A percentile compares a stretch with the other conserved stretches of the same genome.
Conservation (phyloP, 2,888 invertebrate species). For the Lasioglossum morio region DNA sequence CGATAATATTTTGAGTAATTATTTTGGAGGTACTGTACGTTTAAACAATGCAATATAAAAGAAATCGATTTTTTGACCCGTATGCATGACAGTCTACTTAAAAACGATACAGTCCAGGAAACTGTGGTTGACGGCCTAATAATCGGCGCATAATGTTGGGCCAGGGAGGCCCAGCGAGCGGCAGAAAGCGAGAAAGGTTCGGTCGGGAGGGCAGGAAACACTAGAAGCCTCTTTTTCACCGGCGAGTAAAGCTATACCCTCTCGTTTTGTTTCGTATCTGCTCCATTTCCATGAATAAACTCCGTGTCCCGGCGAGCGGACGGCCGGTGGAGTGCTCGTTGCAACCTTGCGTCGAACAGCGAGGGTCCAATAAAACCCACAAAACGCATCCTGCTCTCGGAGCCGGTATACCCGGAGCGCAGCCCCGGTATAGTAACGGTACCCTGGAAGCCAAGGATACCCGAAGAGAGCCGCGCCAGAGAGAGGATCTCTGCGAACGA, state of each 20-base stretch:
- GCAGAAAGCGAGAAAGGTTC: conserved; percentile 16
- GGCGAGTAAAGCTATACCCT: conserved; percentile 54
- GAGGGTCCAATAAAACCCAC: conserved; percentile 59
- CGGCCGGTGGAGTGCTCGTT: conserved; percentile 27
- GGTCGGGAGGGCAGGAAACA: conserved; percentile 30
- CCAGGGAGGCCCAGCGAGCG: not conserved
- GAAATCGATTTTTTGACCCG: not conserved
- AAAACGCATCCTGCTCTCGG: conserved; percentile 49
- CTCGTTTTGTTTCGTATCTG: conserved; percentile 64
- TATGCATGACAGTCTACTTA: not conserved
- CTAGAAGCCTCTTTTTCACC: conserved; percentile 52
- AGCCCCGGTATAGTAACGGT: conserved; percentile 60
- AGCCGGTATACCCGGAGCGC: conserved; percentile 51
- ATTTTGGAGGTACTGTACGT: not conserved
- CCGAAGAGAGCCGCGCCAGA: conserved; percentile 35
- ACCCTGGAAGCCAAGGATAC: conserved; percentile 68
- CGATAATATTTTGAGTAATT: not conserved
- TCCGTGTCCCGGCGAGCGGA: conserved; percentile 15
- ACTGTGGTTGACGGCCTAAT: conserved; percentile 1
- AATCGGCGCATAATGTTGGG: not conserved
- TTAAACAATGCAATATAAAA: not conserved
- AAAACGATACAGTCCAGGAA: not conserved
- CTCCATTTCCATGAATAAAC: conserved; percentile 63
- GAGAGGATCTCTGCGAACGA: conserved; percentile 57
- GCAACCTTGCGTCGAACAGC: conserved; percentile 54